Percentiles rank a stretch among this genome's conserved stretches.
Evolutionary conservation across 2,113 vertebrate genomes (phyloP).

Genomic region (Ia io): DNA sequence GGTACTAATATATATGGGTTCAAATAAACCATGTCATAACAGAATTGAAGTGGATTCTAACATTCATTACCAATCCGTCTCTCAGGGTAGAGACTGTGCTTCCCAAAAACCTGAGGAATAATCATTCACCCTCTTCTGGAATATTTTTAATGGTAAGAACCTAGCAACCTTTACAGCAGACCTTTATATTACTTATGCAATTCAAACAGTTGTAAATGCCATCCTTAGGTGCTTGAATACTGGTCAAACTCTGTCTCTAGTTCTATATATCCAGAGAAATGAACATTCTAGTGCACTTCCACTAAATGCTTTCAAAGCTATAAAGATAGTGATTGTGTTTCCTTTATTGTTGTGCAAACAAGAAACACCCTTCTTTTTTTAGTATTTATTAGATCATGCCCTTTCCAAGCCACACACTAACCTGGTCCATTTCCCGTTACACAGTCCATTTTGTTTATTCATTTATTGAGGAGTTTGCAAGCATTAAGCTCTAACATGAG

Average conservation of each 20-base stretch:
- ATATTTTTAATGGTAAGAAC: background rate
- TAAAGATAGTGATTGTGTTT: background rate
- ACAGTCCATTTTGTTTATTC: background rate
- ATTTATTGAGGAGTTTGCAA: background rate
- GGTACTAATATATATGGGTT: background rate
- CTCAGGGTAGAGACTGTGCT: background rate
- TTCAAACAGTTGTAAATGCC: background rate
- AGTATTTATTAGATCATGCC: too few species aligned
- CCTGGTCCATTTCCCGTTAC: background rate
- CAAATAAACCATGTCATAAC: background rate
- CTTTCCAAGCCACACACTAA: accelerated
- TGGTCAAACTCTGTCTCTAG: background rate
- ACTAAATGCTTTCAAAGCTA: background rate
- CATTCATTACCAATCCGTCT: background rate
- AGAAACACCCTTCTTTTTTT: background rate
- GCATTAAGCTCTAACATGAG: background rate
- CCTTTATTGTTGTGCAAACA: background rate
- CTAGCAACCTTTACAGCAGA: background rate
- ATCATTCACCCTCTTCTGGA: background rate
- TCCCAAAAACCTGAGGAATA: background rate
- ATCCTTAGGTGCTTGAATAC: background rate
- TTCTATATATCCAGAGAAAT: background rate
- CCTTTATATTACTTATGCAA: background rate
- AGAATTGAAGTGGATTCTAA: background rate
- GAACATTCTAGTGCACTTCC: background rate